phyloP scores from a whole-genome alignment of 2,113 vertebrate species.

The Malurus melanocephalus region DNA sequence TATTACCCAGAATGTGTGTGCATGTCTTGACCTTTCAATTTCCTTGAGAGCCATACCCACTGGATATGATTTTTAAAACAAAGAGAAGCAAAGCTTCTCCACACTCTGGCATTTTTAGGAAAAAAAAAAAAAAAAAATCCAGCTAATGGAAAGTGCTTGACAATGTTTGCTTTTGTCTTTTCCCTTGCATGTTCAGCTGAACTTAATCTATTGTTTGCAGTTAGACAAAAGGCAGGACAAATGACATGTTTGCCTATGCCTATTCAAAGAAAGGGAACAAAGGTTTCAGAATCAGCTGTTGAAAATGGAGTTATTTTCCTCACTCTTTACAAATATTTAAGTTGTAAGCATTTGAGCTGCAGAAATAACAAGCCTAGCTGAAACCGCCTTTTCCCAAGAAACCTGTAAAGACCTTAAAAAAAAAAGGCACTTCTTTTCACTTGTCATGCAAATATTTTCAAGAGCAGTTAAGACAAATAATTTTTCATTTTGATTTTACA shows the following conservation, averaged over 20 bases:
- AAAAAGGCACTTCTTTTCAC: neutral
- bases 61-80: neutral
- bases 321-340: slow-evolving; percentile 43
- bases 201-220: slow-evolving; percentile 29
- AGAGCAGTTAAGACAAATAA: neutral
- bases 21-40: neutral
- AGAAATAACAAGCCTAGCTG: neutral
- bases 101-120: neutral
- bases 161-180: slow-evolving; percentile 27
- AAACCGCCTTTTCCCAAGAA: neutral
- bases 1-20: neutral
- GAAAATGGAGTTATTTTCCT: slow-evolving; percentile 25
- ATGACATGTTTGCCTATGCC: slow-evolving; percentile 19
- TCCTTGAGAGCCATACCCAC: neutral
- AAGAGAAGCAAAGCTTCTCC: neutral
- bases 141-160: slow-evolving; percentile 3
- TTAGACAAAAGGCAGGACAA: slow-evolving; percentile 44
- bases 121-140: neutral
- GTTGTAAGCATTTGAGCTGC: neutral
- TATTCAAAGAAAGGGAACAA: neutral
- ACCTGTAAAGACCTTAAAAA: neutral
- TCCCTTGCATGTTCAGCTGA: neutral
- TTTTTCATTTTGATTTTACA: neutral
- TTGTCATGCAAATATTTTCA: neutral
- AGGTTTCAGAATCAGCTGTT: slow-evolving; percentile 11